Conservation (phyloP, 2,797 vertebrate species). For the Microchirus variegatus region DNA sequence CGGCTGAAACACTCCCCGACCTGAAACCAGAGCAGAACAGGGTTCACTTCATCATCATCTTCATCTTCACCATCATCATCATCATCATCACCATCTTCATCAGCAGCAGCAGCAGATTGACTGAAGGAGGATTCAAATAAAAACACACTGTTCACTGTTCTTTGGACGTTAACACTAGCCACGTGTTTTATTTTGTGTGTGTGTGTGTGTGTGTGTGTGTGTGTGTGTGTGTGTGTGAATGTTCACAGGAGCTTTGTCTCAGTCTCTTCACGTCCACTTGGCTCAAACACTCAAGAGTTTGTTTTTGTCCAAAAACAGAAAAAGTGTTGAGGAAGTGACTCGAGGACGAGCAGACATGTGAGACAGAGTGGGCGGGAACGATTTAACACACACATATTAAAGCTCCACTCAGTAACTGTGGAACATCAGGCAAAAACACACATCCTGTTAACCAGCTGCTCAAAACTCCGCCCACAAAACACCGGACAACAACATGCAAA, state of each 20-base stretch:
- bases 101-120: conserved; percentile 38
- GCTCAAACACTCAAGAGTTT: neutral
- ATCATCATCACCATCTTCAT: neutral
- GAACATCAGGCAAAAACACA: too few relatives aligned
- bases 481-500: too few relatives aligned
- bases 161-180: conserved; percentile 56
- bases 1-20: conserved; percentile 87
- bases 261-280: conserved; percentile 12
- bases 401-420: too few relatives aligned
- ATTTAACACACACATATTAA: neutral
- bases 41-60: conserved; percentile 6
- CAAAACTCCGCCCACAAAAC: too few relatives aligned
- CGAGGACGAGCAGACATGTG: neutral
- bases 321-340: neutral
- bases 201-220: conserved; percentile 48
- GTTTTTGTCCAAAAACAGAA: neutral
- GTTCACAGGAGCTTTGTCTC: conserved; percentile 25
- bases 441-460: too few relatives aligned
- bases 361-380: neutral
- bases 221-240: conserved; percentile 31
- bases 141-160: conserved; percentile 17
- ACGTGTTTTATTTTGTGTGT: too few relatives aligned
- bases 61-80: too few relatives aligned
- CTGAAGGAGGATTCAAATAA: conserved; percentile 19
- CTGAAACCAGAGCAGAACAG: conserved; percentile 71